Evolutionary conservation across 2,888 invertebrate species (phyloP).

Genomic region (Thecophora atra): DNA sequence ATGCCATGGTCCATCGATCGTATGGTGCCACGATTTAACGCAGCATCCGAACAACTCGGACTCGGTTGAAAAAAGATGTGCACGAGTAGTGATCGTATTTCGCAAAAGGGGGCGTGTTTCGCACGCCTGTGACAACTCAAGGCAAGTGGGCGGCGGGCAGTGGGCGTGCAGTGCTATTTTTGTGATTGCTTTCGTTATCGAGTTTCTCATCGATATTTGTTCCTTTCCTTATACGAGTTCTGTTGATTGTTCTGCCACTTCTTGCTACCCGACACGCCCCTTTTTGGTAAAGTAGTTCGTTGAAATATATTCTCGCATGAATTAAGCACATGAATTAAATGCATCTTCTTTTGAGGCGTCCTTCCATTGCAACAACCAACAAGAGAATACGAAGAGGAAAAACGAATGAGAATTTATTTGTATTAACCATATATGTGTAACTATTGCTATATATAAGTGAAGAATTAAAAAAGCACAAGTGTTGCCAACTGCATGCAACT

Average conservation of each 20-base stretch:
- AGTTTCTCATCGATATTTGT: background rate
- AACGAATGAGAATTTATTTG: background rate
- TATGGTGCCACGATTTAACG: no score
- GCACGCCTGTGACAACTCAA: background rate
- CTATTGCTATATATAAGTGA: no score
- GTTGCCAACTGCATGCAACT: background rate
- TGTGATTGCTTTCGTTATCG: background rate
- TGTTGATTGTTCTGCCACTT: background rate
- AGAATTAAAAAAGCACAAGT: background rate
- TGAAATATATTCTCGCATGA: background rate
- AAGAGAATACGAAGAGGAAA: background rate
- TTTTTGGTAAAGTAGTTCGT: background rate
- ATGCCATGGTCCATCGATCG: no score
- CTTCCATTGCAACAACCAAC: background rate
- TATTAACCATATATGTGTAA: background rate
- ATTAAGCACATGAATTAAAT: slow-evolving; percentile 34
- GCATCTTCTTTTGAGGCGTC: no score
- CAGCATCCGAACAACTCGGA: no score
- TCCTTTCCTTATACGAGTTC: background rate
- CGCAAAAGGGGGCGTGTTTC: background rate
- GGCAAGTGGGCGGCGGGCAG: background rate
- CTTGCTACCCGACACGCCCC: background rate
- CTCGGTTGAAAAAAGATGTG: no score
- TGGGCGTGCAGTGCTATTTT: no score
- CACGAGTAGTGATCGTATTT: no score